Base-by-base conservation (phyloP, 2,888 invertebrate species). In the Poecilobothrus nobilitatus region DNA sequence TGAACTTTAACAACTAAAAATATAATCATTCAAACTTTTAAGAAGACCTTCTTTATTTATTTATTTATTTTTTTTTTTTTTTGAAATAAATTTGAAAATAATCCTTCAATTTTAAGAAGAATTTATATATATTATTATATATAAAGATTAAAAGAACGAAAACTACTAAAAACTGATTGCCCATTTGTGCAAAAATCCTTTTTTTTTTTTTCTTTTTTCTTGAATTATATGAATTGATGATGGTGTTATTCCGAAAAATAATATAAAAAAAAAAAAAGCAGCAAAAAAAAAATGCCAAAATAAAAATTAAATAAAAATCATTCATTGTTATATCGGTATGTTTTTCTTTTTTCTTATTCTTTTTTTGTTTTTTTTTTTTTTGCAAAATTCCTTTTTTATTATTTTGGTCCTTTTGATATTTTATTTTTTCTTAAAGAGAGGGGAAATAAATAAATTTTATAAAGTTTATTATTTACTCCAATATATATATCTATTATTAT, bases 301-400 rank as follows among this genome's bases (percentile, higher is more conserved):
- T 53, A 53, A 53, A 53, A 53, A 53, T 53, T 53, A 53, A 53
- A 53, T 53, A 53, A 53, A 53, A 53, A 53, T 53, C 53, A 53
- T 18, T 53, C 53, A 53, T 53, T 53, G 53, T 53, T 53, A 53
- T 53, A 6, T 53, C n/a, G 53, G 53, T 18, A 53, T 53, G 3
- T 44, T 53, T 53, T 12, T 2, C 2, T 12, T 12, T 18, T 9
- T 53, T 53, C 15, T 53, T 1, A 12, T 18, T 53, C 2, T 44
- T 44, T 9, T 44, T 44, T 53, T 15, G 15, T 53, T 12, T 9
- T 53, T 12, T 53, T 12, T 53, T 18, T 6, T 53, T 53, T 15
- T 53, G 6, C 18, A 12, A 18, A 6, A 12, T 18, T 53, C 15
- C 6, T 53, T 18, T 53, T 53, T 18, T 53, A n/a, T 53, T 53